Evolutionary conservation across 2,113 vertebrate species (phyloP), one percentile per base, ranked within the genome.

Genomic region (Forbesichthys agassizii): DNA sequence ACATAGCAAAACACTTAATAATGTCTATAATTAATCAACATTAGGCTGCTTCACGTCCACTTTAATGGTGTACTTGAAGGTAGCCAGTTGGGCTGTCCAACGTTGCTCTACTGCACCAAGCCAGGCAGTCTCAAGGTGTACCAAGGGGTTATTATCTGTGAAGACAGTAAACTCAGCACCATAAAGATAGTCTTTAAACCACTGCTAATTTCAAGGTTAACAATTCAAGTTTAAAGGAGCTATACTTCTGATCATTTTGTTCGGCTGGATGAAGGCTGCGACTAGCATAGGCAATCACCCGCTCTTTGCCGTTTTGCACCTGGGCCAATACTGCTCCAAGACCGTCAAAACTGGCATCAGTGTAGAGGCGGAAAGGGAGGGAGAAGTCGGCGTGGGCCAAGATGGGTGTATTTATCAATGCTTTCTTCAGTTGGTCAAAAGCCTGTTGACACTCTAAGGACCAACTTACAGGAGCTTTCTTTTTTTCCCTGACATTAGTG

Each of bases 351-450:
- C 64, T 77, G 48, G 68, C 56, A 33, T 66, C 68, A 0, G 57
- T 67, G 11, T 71, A 71, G 0, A 71, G 58, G 1, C 3, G 12
- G 1, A 61, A 75, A 2, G 68, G 61, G 3, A 16, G 12, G 2
- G 16, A 48, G 12, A 75, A 79, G 14, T 74, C 61, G 16, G 66
- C 42, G 42, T 61, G 66, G 0, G 66, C 76, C 49, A 78, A 10
- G 2, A 69, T 1, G 8, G 54, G 65, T 16, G 65, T 11, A 42
- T 54, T 18, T 2, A 70, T 1, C 11, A 74, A 11, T 1, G n/a
- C 42, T 11, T 12, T 10, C 13, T 71, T 66, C 0, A 71, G 5
- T 0, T 36, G 7, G 9, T 66, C 51, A 56, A 77, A 67, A 5
- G 63, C 42, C 27, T 27, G 27, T 3, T 5, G 18, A 3, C 27